Conservation (phyloP, 2,113 vertebrate species). For the Lampris incognitus region DNA sequence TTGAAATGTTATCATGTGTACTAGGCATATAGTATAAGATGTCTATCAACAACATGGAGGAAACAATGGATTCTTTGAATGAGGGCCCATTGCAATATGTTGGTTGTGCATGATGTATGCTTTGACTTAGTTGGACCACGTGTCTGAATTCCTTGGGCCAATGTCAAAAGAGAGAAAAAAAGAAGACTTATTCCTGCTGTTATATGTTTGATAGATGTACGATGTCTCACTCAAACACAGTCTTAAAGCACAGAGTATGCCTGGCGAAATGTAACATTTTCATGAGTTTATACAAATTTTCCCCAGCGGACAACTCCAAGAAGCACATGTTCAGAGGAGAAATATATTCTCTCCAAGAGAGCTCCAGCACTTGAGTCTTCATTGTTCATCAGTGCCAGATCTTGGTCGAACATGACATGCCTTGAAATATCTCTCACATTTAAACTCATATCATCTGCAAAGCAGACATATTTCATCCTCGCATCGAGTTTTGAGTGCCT, state of each 20-base stretch:
- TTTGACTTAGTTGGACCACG: constrained; percentile 13
- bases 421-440: constrained; percentile 27
- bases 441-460: constrained; percentile 6
- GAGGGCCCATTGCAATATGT: background rate
- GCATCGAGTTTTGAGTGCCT: background rate
- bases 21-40: background rate
- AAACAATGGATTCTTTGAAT: background rate
- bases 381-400: constrained; percentile 13
- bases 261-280: background rate
- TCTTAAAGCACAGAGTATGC: background rate
- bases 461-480: constrained; percentile 8
- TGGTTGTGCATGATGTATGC: constrained; percentile 10
- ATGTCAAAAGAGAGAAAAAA: background rate
- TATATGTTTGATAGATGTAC: background rate
- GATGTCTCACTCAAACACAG: background rate
- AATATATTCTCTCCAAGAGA: background rate
- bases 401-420: constrained; percentile 27
- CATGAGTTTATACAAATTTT: background rate
- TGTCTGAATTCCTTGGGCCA: constrained; percentile 8
- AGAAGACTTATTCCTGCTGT: background rate
- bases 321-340: constrained; percentile 17
- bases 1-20: background rate
- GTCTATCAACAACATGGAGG: background rate
- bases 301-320: background rate
- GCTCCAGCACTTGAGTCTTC: constrained; percentile 18